Conservation (phyloP, 2,797 vertebrate genomes). For the Pagetopsis macropterus region DNA sequence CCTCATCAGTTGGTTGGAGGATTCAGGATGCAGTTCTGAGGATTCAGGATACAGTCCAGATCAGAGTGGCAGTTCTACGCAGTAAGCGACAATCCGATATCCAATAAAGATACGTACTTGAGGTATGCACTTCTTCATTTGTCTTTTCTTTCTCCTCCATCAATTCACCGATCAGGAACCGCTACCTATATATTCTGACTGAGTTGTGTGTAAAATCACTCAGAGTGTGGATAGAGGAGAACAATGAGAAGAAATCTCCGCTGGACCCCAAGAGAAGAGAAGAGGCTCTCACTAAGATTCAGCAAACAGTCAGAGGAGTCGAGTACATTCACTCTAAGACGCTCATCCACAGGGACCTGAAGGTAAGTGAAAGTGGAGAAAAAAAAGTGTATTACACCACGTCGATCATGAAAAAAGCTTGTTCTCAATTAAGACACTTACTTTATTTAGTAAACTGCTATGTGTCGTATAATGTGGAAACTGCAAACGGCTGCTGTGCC, state of each 20-base stretch:
- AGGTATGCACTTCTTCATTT: background rate
- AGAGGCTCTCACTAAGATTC: constrained; percentile 73
- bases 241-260: constrained; percentile 50
- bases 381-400: background rate
- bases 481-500: no score
- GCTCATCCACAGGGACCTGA: constrained; percentile 92
- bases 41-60: constrained; percentile 41
- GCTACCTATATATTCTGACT: constrained; percentile 91
- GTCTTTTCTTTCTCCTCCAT: constrained; percentile 32
- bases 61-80: constrained; percentile 61
- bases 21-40: constrained; percentile 58
- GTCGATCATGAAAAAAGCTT: background rate
- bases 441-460: no score
- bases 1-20: constrained; percentile 71
- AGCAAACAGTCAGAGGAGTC: constrained; percentile 85
- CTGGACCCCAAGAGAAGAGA: constrained; percentile 40
- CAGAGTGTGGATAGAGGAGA: constrained; percentile 80
- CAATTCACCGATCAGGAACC: fast-evolving
- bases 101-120: background rate
- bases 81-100: constrained; percentile 57
- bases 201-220: constrained; percentile 87
- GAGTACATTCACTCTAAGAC: constrained; percentile 84
- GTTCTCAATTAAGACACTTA: no score
- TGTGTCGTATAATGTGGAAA: no score
- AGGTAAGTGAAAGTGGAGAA: constrained; percentile 76